Percentiles rank a stretch among this genome's conserved stretches.
Conservation (phyloP, 2,113 vertebrate species). For the Lycaon pictus region DNA sequence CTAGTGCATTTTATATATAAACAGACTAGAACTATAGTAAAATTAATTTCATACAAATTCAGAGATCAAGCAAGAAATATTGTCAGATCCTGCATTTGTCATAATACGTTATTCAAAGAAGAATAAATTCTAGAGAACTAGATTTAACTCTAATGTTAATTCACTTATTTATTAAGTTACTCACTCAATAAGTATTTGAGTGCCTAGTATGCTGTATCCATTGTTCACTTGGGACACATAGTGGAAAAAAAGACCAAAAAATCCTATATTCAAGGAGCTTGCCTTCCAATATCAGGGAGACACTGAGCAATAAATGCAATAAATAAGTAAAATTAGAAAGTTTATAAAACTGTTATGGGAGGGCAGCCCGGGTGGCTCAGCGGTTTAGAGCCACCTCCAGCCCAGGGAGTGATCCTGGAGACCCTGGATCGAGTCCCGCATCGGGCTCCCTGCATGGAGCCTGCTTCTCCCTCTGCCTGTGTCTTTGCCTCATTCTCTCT, state of each 20-base stretch:
- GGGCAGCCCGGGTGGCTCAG: too few relatives aligned
- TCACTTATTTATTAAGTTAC: neutral
- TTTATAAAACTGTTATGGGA: neutral
- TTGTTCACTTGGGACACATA: neutral
- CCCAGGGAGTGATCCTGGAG: too few relatives aligned
- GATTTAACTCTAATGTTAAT: neutral
- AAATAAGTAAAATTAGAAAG: neutral
- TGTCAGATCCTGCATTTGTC: neutral
- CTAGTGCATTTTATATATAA: neutral
- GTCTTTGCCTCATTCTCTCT: too few relatives aligned
- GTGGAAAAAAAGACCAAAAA: neutral
- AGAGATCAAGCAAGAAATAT: neutral
- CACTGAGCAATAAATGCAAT: neutral
- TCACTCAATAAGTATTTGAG: neutral
- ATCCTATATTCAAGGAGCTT: neutral
- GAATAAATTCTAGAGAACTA: neutral
- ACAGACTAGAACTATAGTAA: neutral
- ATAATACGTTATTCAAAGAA: neutral
- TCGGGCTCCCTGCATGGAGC: too few relatives aligned
- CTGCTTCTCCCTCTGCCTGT: too few relatives aligned
- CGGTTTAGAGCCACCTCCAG: too few relatives aligned
- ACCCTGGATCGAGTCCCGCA: too few relatives aligned
- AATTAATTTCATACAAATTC: neutral
- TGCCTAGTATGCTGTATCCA: neutral
- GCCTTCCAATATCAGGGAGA: neutral